Percentiles rank a stretch among this genome's conserved stretches.
Conservation (phyloP, 2,888 invertebrate genomes). For the Oligia strigilis region DNA sequence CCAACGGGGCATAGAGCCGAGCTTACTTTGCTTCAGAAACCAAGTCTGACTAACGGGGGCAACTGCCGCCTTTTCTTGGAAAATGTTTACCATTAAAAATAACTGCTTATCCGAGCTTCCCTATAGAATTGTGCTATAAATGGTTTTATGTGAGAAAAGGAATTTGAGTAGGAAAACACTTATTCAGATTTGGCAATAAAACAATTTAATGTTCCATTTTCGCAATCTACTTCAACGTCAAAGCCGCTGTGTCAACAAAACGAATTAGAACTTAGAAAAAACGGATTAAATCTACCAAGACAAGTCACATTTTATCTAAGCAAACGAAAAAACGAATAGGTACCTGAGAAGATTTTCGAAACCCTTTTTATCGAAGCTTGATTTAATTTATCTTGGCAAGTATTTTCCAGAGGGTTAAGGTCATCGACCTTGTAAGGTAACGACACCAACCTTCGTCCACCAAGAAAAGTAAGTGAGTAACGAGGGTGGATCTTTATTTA, state of each 20-base stretch:
- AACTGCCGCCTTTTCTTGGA: not conserved
- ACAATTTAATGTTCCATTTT: slow-evolving; percentile 5
- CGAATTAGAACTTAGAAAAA: slow-evolving; percentile 25
- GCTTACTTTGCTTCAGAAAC: not conserved
- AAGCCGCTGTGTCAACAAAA: not conserved
- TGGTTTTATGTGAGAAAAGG: slow-evolving; percentile 5
- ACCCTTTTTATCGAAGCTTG: slow-evolving; percentile 24
- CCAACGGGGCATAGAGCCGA: not conserved
- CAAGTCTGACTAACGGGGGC: not conserved
- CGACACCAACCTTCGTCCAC: slow-evolving; percentile 30
- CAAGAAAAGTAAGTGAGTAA: slow-evolving; percentile 53
- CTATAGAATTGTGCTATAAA: not conserved
- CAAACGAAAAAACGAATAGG: slow-evolving; percentile 16
- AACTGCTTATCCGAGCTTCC: slow-evolving; percentile 6
- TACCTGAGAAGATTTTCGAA: slow-evolving; percentile 16
- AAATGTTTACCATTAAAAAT: slow-evolving; percentile 19
- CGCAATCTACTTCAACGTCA: slow-evolving; percentile 7
- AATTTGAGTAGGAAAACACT: slow-evolving; percentile 18
- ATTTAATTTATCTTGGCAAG: slow-evolving; percentile 29
- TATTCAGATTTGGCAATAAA: slow-evolving; percentile 22
- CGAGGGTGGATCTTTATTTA: slow-evolving; percentile 62
- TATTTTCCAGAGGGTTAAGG: slow-evolving; percentile 27
- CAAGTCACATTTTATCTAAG: slow-evolving; percentile 2
- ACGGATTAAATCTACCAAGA: not conserved
- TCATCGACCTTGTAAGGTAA: slow-evolving; percentile 41